A percentile compares a stretch with the other conserved stretches of the same genome.
Conservation (phyloP, 2,113 vertebrate species). For the Actinemys pallida region DNA sequence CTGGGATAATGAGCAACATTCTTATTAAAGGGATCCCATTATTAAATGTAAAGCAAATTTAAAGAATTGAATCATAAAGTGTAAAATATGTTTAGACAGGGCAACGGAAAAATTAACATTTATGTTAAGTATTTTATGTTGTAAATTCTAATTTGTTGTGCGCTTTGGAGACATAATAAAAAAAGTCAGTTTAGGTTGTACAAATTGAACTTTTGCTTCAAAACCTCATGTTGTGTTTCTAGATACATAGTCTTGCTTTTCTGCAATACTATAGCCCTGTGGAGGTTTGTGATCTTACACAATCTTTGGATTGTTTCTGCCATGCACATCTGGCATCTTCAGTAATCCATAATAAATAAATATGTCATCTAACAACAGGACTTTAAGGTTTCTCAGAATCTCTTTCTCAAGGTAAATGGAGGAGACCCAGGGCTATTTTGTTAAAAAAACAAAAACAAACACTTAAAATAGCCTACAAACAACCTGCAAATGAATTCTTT, state of each 20-base stretch:
- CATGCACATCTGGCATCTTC: neutral
- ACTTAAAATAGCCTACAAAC: neutral
- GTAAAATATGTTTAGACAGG: neutral
- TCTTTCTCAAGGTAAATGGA: neutral
- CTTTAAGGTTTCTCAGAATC: neutral
- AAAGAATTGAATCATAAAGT: neutral
- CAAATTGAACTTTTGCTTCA: neutral
- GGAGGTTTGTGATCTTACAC: fast-evolving
- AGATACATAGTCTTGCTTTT: neutral
- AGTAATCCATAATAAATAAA: neutral
- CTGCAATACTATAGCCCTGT: neutral
- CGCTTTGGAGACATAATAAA: neutral
- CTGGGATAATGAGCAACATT: neutral
- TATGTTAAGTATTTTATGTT: neutral
- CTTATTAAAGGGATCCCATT: neutral
- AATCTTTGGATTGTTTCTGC: neutral
- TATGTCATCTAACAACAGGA: neutral
- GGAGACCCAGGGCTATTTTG: neutral
- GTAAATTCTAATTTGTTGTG: neutral
- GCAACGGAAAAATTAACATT: neutral
- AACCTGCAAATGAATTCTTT: neutral
- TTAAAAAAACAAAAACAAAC: neutral
- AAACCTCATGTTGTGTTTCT: neutral
- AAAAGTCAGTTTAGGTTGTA: neutral
- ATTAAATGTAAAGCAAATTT: neutral